These are phyloP conservation scores for Protobothrops flavoviridis DNA, from an alignment of 2,113 vertebrate genomes.

Conservation along the genomic window DNA sequence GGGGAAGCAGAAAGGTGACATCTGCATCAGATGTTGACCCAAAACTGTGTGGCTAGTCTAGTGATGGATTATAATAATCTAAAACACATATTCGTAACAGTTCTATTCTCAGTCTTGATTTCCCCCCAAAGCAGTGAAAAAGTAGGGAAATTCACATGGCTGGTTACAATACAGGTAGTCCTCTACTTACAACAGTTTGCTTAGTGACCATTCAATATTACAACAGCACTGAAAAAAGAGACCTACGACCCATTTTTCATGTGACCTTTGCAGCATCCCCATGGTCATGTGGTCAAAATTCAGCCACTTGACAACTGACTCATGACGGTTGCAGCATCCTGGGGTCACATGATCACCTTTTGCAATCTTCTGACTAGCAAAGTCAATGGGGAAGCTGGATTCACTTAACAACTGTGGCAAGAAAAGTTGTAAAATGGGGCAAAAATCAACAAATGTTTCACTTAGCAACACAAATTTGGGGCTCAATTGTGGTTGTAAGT, in stretches of 20 bases:
- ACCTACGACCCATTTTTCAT: neutral
- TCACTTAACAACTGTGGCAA: neutral
- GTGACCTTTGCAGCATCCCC: neutral
- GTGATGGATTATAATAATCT: neutral
- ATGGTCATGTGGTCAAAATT: neutral
- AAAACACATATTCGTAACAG: neutral
- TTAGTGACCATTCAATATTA: neutral
- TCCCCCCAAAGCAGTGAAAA: neutral
- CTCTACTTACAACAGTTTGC: neutral
- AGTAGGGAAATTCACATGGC: neutral
- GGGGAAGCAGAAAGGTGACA: neutral
- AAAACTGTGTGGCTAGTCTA: neutral
- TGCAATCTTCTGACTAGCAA: neutral
- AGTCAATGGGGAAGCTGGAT: neutral
- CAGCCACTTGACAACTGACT: neutral
- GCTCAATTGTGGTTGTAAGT: neutral
- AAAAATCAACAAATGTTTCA: neutral
- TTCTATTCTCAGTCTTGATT: neutral
- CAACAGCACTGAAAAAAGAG: neutral
- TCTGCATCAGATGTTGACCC: neutral
- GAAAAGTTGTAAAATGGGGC: neutral
- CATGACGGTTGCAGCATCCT: neutral
- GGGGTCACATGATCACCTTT: neutral
- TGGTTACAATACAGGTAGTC: neutral
- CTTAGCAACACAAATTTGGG: neutral